A percentile compares a stretch with the other conserved stretches of the same genome.
phyloP scores from a whole-genome alignment of 2,888 invertebrate species.

The Eristalis intricaria region DNA sequence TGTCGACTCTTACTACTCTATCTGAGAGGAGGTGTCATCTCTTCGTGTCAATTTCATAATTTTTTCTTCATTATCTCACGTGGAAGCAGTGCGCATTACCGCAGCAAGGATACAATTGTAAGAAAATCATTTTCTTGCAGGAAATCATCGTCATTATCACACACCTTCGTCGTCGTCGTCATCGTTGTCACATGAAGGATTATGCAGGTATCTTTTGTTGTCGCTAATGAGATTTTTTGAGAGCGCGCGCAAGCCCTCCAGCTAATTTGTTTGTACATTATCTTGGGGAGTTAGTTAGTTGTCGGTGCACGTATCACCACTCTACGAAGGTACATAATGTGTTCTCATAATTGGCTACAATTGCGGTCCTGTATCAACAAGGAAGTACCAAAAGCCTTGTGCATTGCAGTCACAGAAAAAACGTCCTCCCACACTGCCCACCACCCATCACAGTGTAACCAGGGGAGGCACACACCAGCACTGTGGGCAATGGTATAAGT shows the following conservation, averaged over 20 bases:
- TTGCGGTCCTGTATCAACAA: conserved; percentile 45
- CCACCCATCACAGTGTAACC: not conserved
- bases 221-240: conserved; percentile 70
- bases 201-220: conserved; percentile 72
- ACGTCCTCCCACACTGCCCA: not conserved
- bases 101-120: conserved; percentile 62
- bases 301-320: conserved; percentile 61
- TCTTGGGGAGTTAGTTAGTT: conserved; percentile 57
- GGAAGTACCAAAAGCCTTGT: conserved; percentile 40
- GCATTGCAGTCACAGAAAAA: conserved; percentile 55
- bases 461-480: no score
- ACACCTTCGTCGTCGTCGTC: not conserved
- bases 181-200: conserved; percentile 55
- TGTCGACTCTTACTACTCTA: conserved; percentile 51
- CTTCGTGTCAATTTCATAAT: conserved; percentile 67
- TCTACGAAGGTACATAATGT: conserved; percentile 41
- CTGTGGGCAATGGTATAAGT: conserved; percentile 8
- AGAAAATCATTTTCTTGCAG: conserved; percentile 67
- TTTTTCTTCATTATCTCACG: conserved; percentile 64
- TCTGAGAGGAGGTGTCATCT: conserved; percentile 53
- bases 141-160: conserved; percentile 49
- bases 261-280: conserved; percentile 70
- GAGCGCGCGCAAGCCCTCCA: conserved; percentile 56
- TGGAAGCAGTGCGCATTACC: conserved; percentile 44
- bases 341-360: conserved; percentile 63